A percentile compares a stretch with the other conserved stretches of the same genome.
phyloP scores from a whole-genome alignment of 2,888 invertebrate species.

The Globia sparganii region DNA sequence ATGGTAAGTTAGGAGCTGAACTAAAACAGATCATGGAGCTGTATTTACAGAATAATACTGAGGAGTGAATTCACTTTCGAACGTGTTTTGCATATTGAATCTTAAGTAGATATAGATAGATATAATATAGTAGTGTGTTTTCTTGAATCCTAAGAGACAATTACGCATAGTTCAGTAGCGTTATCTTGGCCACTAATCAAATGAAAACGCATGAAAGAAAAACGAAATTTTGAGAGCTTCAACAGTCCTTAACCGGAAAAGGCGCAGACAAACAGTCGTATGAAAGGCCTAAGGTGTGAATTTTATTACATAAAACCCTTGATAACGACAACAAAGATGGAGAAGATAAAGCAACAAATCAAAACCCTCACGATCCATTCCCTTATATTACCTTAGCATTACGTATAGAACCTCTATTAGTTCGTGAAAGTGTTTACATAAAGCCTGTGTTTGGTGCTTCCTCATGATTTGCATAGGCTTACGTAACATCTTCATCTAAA shows the following conservation, averaged over 20 bases:
- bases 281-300: constrained; percentile 17
- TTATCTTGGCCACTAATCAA: neutral
- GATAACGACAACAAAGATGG: constrained; percentile 41
- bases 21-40: constrained; percentile 11
- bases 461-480: constrained; percentile 83
- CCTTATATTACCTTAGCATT: constrained; percentile 68
- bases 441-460: constrained; percentile 79
- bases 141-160: neutral
- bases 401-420: constrained; percentile 72
- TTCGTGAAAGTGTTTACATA: constrained; percentile 87
- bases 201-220: neutral
- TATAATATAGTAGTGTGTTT: neutral
- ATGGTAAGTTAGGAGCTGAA: constrained; percentile 14
- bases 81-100: neutral
- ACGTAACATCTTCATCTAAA: constrained; percentile 84
- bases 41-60: constrained; percentile 29
- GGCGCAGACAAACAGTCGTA: neutral
- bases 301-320: constrained; percentile 49
- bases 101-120: neutral
- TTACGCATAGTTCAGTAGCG: neutral
- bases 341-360: constrained; percentile 61
- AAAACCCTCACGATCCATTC: constrained; percentile 63
- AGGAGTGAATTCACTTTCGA: neutral
- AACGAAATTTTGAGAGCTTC: neutral
- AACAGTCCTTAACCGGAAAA: neutral